These are phyloP conservation scores for Saguinus midas DNA, from an alignment of 2,113 vertebrate genomes.

Conservation along the genomic window DNA sequence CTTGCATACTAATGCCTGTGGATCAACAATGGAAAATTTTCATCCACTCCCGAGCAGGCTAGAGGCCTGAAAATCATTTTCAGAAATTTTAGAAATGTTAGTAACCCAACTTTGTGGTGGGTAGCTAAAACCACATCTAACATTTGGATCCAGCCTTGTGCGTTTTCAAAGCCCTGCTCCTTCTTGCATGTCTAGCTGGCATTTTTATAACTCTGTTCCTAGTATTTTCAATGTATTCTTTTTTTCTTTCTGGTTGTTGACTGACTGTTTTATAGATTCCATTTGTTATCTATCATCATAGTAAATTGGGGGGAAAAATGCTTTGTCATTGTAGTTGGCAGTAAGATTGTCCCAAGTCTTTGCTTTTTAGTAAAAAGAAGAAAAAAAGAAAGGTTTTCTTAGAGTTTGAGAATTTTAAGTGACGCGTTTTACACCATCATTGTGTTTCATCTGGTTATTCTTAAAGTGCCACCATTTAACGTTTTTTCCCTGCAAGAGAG, in stretches of 20 bases:
- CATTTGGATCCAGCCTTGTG: constrained; percentile 46
- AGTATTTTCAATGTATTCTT: neutral
- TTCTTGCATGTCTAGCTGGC: constrained; percentile 31
- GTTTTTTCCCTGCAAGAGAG: neutral
- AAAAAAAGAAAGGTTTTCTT: neutral
- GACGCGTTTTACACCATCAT: neutral
- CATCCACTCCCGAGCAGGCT: constrained; percentile 58
- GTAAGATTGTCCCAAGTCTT: constrained; percentile 19
- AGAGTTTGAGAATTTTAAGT: neutral
- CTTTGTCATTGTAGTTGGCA: constrained; percentile 64
- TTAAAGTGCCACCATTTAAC: neutral
- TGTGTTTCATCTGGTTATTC: constrained; percentile 15
- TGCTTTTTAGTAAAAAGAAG: neutral
- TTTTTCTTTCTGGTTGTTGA: constrained; percentile 60
- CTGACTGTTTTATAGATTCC: constrained; percentile 43
- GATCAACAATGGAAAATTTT: constrained; percentile 64
- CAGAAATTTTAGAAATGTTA: constrained; percentile 69
- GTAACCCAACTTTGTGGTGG: constrained; percentile 63
- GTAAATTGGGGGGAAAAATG: constrained; percentile 37
- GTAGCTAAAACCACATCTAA: constrained; percentile 75
- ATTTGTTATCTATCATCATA: constrained; percentile 41
- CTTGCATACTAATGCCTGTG: constrained; percentile 60
- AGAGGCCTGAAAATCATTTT: constrained; percentile 67
- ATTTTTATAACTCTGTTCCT: neutral
- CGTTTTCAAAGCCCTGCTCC: constrained; percentile 40